Percentiles rank a stretch among this genome's conserved stretches.
These are phyloP conservation scores for Acipenser transmontanus DNA, from an alignment of 2,797 vertebrate species.

Conservation along the genomic window DNA sequence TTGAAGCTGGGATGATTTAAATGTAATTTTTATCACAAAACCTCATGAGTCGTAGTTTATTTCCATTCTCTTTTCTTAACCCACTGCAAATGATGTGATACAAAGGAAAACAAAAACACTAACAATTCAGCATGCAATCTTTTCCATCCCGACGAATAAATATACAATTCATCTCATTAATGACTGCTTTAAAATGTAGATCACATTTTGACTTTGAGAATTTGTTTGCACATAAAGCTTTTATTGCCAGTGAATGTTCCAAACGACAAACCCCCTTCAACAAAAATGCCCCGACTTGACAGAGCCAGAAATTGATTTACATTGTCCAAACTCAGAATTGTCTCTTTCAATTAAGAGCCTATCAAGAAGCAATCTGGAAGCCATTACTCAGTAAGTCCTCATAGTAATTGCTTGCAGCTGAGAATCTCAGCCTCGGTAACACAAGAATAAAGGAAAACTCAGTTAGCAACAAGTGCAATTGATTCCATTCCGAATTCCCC, in stretches of 20 bases:
- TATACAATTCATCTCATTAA: too few species aligned
- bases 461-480: conserved; percentile 87
- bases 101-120: conserved; percentile 51
- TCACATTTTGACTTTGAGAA: conserved; percentile 14
- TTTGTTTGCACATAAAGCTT: conserved; percentile 29
- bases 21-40: neutral
- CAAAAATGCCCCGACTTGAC: conserved; percentile 73
- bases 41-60: neutral
- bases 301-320: conserved; percentile 86
- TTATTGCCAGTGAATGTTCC: conserved; percentile 28
- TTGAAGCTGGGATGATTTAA: neutral
- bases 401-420: conserved; percentile 93
- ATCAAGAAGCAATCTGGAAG: conserved; percentile 85
- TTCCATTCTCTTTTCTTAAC: neutral
- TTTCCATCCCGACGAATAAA: conserved; percentile 9
- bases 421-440: conserved; percentile 74
- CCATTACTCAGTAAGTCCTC: conserved; percentile 83
- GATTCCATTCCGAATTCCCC: conserved; percentile 84
- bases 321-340: conserved; percentile 84
- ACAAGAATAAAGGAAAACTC: conserved; percentile 78
- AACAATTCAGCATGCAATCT: neutral
- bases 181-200: neutral
- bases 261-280: conserved; percentile 34
- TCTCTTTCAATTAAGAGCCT: conserved; percentile 84
- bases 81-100: conserved; percentile 48